phyloP scores from a whole-genome alignment of 1,140 invertebrate genomes.

The Sitodiplosis mosellana region DNA sequence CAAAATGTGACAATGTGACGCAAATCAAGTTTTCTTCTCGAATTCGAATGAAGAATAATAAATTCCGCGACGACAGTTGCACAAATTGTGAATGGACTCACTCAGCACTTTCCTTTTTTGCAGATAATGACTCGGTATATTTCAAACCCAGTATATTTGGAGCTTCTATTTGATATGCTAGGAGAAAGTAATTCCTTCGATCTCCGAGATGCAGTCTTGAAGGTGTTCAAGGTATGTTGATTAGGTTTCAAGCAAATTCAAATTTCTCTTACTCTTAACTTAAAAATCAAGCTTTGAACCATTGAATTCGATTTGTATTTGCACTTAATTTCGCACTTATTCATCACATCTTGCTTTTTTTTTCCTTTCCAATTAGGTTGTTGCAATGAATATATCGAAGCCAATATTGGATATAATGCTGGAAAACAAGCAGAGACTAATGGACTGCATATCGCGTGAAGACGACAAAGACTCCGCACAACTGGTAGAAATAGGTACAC shows the following conservation, averaged over 20 bases:
- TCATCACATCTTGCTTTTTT: too few relatives aligned
- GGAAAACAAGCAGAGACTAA: conserved; percentile 95
- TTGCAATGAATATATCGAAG: conserved; percentile 98
- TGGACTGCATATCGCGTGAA: conserved; percentile 98
- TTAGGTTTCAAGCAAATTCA: too few relatives aligned
- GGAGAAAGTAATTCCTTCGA: conserved; percentile 98
- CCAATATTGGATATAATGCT: conserved; percentile 96
- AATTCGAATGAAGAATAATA: not conserved
- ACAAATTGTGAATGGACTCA: not conserved
- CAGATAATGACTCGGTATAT: conserved; percentile 97
- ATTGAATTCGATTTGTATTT: too few relatives aligned
- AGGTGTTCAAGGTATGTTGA: conserved; percentile 88
- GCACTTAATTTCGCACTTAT: too few relatives aligned
- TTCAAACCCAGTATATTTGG: conserved; percentile 97
- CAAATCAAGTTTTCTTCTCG: too few relatives aligned
- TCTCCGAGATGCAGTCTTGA: conserved; percentile 99
- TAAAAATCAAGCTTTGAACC: too few relatives aligned
- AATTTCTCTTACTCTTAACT: too few relatives aligned
- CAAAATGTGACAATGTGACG: too few relatives aligned
- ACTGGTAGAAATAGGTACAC: too few relatives aligned
- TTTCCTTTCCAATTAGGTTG: conserved; percentile 59
- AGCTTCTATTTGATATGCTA: conserved; percentile 99
- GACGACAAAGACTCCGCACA: conserved; percentile 99
- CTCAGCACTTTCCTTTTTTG: conserved; percentile 8
- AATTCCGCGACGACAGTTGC: not conserved